A percentile compares a stretch with the other conserved stretches of the same genome.
Evolutionary conservation across 2,888 invertebrate genomes (phyloP).

Genomic region (Chaetoderma sp.): DNA sequence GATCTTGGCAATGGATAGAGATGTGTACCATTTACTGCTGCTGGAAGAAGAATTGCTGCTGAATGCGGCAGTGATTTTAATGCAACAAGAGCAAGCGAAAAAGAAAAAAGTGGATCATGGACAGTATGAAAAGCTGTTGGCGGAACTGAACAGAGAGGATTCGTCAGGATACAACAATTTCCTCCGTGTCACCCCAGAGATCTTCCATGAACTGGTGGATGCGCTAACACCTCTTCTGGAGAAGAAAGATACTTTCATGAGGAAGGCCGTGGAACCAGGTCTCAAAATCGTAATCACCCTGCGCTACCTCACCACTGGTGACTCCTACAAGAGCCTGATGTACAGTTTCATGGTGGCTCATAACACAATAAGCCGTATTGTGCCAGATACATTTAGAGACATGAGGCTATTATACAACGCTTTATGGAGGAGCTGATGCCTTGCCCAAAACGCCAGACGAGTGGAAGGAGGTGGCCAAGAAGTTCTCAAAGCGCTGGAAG

Average conservation of each 20-base stretch:
- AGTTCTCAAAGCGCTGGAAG: conserved; percentile 1
- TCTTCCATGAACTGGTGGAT: conserved; percentile 3
- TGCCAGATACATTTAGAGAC: conserved; percentile 17
- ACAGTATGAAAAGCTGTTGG: not conserved
- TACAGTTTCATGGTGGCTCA: conserved; percentile 24
- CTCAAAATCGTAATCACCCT: conserved; percentile 26
- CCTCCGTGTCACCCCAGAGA: not conserved
- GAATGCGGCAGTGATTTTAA: too few species aligned
- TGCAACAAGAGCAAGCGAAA: too few species aligned
- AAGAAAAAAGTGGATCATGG: too few species aligned
- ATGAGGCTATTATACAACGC: conserved; percentile 11
- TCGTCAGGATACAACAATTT: not conserved
- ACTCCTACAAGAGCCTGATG: conserved; percentile 14
- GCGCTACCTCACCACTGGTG: conserved; percentile 22
- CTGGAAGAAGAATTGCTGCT: too few species aligned
- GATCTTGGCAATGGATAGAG: too few species aligned
- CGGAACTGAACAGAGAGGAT: not conserved
- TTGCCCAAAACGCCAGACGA: conserved; percentile 1
- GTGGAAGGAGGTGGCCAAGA: conserved; percentile 16
- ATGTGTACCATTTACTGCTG: too few species aligned
- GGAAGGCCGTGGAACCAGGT: conserved; percentile 9
- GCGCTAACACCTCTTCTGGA: not conserved
- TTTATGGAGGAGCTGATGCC: conserved; percentile 12
- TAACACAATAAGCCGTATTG: conserved; percentile 16
- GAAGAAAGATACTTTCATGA: not conserved